phyloP scores from a whole-genome alignment of 2,113 vertebrate species.

The Catharus fuscescens region DNA sequence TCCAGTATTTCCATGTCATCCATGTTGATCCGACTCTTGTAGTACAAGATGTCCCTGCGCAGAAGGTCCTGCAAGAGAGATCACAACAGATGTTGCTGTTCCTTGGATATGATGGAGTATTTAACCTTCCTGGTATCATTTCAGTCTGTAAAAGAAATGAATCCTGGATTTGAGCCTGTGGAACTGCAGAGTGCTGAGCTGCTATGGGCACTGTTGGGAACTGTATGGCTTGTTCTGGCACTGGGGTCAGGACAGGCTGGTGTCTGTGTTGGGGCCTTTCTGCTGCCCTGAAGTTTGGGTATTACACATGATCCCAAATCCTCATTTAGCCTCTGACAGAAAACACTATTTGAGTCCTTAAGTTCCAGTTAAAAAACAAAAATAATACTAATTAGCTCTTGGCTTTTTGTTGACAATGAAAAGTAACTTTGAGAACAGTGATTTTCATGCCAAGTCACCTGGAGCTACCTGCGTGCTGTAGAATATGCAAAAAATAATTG shows the following conservation, averaged over 20 bases:
- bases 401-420: neutral
- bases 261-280: too few species aligned
- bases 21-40: conserved; percentile 91
- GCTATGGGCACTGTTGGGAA: neutral
- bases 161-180: neutral
- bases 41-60: conserved; percentile 91
- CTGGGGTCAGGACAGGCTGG: neutral
- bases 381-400: neutral
- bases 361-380: neutral
- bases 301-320: neutral
- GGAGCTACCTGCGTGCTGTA: accelerated
- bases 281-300: neutral
- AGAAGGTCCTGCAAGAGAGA: conserved; percentile 86
- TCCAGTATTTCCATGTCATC: conserved; percentile 89
- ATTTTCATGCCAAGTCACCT: neutral
- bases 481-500: neutral
- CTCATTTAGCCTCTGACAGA: neutral
- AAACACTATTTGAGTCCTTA: neutral
- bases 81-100: neutral
- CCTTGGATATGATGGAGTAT: neutral
- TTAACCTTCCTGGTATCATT: neutral
- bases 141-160: neutral
- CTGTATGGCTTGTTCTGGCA: accelerated
- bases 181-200: neutral
- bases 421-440: neutral